A percentile compares a stretch with the other conserved stretches of the same genome.
phyloP scores from a whole-genome alignment of 2,888 invertebrate genomes.

The Lycophotia porphyrea region DNA sequence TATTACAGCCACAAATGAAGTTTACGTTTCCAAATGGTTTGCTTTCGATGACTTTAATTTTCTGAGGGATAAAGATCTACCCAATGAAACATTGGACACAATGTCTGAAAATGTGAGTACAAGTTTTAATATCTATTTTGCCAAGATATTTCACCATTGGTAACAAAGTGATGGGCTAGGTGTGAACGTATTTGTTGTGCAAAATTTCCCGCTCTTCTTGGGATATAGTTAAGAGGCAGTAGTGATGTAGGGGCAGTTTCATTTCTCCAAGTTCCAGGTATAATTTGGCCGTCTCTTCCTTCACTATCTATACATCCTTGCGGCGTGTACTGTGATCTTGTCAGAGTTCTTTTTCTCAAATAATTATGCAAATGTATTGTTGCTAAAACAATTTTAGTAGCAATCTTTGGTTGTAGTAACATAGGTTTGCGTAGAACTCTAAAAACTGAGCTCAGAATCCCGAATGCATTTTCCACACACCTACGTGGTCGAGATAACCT shows the following conservation, averaged over 20 bases:
- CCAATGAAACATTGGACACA: constrained; percentile 9
- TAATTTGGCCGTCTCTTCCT: too few species aligned
- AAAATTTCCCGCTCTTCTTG: constrained; percentile 1
- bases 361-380: constrained; percentile 7
- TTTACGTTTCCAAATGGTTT: constrained; percentile 27
- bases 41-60: constrained; percentile 22
- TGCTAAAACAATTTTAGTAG: too few species aligned
- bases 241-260: background rate
- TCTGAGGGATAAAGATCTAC: constrained; percentile 12
- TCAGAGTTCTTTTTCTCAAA: too few species aligned
- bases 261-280: background rate
- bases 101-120: constrained; percentile 15
- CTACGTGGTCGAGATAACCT: constrained; percentile 48
- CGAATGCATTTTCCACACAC: constrained; percentile 49
- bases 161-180: background rate
- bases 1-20: constrained; percentile 12
- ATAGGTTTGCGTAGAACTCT: constrained; percentile 42
- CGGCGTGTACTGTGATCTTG: too few species aligned
- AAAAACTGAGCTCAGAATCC: constrained; percentile 25
- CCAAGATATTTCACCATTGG: background rate
- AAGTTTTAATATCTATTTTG: background rate
- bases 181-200: background rate
- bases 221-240: background rate
- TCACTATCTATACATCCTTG: too few species aligned
- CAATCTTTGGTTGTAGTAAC: constrained; percentile 20